Conservation (phyloP, 2,113 vertebrate species). For the Gallinago paraguaiae region DNA sequence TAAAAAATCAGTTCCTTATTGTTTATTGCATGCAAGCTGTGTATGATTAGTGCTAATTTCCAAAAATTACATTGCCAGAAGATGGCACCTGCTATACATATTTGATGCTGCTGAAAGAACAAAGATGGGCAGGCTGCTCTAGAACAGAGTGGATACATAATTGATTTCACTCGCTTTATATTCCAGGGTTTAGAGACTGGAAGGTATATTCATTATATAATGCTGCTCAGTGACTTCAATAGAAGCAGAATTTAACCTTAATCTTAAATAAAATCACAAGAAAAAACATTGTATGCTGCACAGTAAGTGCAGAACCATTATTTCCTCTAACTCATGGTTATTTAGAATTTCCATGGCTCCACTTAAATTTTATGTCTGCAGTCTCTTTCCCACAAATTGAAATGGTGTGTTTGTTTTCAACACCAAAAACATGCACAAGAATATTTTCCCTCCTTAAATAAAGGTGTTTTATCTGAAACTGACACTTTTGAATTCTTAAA, state of each 20-base stretch:
- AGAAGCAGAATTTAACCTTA: background rate
- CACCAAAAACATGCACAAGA: background rate
- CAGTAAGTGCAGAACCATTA: background rate
- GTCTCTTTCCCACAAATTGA: background rate
- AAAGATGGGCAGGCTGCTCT: background rate
- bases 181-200: background rate
- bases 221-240: background rate
- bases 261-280: background rate
- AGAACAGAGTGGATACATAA: background rate
- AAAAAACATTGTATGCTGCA: background rate
- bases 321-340: background rate
- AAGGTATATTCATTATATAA: background rate
- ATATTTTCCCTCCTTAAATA: background rate
- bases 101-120: background rate
- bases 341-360: background rate
- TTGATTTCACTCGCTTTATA: background rate
- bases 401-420: background rate
- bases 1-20: background rate
- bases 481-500: background rate
- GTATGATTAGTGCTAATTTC: background rate
- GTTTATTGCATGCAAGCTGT: background rate
- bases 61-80: slow-evolving; percentile 44
- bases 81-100: slow-evolving; percentile 68
- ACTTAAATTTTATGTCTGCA: background rate
- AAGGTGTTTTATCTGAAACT: background rate